A percentile compares a stretch with the other conserved stretches of the same genome.
Evolutionary conservation across 2,113 vertebrate species (phyloP).

Genomic region (Pheucticus melanocephalus): DNA sequence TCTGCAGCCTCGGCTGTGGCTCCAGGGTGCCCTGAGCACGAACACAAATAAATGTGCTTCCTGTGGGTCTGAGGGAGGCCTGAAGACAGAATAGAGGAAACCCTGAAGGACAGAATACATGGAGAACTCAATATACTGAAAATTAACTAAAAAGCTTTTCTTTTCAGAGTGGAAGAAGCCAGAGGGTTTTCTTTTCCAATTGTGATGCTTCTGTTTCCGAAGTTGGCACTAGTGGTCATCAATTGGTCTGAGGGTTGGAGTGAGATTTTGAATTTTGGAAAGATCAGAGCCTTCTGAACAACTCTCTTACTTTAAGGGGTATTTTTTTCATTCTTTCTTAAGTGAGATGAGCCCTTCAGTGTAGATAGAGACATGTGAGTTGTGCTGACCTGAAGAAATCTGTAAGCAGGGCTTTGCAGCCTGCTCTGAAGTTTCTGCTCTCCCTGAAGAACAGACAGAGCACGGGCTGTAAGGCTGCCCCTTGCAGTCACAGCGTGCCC

Average conservation of each 20-base stretch:
- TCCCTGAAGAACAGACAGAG: not conserved
- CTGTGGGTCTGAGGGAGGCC: accelerated
- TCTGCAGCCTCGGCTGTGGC: not conserved
- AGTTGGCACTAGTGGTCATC: not conserved
- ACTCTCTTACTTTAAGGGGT: not conserved
- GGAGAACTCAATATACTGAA: not conserved
- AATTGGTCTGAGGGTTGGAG: not conserved
- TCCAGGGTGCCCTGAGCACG: accelerated
- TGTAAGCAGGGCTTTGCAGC: not conserved
- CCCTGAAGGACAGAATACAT: not conserved
- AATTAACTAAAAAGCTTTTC: not conserved
- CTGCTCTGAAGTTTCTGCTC: not conserved
- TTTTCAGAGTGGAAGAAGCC: not conserved
- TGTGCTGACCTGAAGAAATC: not conserved
- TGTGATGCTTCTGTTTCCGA: not conserved
- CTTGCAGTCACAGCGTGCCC: not conserved
- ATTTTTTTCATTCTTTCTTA: not conserved
- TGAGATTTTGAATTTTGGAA: not conserved
- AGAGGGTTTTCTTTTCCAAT: not conserved
- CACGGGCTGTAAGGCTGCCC: accelerated
- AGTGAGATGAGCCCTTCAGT: not conserved
- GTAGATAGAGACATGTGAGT: not conserved
- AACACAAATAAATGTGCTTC: not conserved
- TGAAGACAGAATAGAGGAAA: not conserved
- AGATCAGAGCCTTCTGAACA: not conserved